Evolutionary conservation across 2,113 vertebrate species (phyloP).

Genomic region (Steatornis caripensis): DNA sequence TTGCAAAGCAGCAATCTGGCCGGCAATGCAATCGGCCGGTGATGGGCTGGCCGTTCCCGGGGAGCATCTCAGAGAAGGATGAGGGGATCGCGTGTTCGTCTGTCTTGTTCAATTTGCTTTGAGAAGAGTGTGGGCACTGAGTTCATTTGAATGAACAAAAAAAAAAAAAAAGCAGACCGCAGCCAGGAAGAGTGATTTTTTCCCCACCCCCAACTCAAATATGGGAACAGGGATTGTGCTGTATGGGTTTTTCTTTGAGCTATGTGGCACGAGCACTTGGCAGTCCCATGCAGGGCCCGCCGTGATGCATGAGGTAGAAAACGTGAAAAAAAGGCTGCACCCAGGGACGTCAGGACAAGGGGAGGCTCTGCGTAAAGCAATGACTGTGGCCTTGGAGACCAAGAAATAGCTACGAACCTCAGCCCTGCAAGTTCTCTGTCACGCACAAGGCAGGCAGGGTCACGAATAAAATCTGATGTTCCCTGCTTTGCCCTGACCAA

Average conservation of each 20-base stretch:
- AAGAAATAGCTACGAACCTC: background rate
- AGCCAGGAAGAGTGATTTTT: background rate
- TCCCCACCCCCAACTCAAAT: background rate
- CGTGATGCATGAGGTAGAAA: background rate
- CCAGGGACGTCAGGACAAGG: background rate
- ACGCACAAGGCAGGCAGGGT: background rate
- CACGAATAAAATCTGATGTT: background rate
- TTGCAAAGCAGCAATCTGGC: background rate
- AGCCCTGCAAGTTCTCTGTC: background rate
- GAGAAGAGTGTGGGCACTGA: background rate
- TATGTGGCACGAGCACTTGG: background rate
- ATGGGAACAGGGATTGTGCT: background rate
- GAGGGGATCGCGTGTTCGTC: background rate
- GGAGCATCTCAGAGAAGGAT: background rate
- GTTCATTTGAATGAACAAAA: background rate
- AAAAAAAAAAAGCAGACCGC: background rate
- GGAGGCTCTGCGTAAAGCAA: background rate
- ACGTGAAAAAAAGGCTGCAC: background rate
- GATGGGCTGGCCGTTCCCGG: accelerated
- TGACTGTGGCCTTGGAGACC: background rate
- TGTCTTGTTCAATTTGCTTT: accelerated
- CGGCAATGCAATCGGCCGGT: background rate
- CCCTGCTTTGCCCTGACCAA: background rate
- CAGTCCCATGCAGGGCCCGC: background rate
- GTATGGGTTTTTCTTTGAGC: background rate